A percentile compares a stretch with the other conserved stretches of the same genome.
Conservation (phyloP, 1,140 invertebrate genomes). For the Pinna nobilis region DNA sequence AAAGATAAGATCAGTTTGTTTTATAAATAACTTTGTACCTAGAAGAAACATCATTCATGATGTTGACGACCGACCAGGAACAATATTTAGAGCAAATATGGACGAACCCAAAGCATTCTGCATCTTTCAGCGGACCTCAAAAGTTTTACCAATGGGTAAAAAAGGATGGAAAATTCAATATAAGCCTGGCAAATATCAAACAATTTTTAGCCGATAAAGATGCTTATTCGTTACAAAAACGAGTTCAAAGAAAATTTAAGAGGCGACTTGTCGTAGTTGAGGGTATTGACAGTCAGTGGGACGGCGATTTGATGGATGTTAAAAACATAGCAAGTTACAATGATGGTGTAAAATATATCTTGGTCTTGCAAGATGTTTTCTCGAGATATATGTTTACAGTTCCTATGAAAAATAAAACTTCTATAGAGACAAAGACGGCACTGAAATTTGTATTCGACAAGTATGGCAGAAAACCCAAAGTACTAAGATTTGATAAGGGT, state of each 20-base stretch:
- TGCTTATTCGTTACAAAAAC: constrained; percentile 25
- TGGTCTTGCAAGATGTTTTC: constrained; percentile 30
- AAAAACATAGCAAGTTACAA: constrained; percentile 29
- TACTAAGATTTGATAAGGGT: constrained; percentile 14
- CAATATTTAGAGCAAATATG: constrained; percentile 11
- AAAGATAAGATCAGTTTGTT: too few relatives aligned
- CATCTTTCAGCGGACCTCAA: neutral
- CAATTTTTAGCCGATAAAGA: constrained; percentile 20
- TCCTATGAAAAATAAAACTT: constrained; percentile 29
- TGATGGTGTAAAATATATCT: constrained; percentile 23
- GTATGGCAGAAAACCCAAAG: constrained; percentile 15
- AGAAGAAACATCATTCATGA: neutral
- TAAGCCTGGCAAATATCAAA: neutral
- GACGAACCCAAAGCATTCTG: neutral
- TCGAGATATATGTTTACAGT: constrained; percentile 20
- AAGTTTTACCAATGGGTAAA: constrained; percentile 20
- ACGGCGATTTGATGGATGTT: constrained; percentile 30
- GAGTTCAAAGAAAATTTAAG: constrained; percentile 16
- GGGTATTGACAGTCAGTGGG: constrained; percentile 13
- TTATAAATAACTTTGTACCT: too few relatives aligned
- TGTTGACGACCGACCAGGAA: neutral
- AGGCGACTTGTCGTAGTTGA: constrained; percentile 1
- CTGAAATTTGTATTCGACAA: constrained; percentile 9
- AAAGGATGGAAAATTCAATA: constrained; percentile 23
- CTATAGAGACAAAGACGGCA: constrained; percentile 1